A percentile compares a stretch with the other conserved stretches of the same genome.
phyloP scores from a whole-genome alignment of 2,888 invertebrate species.

The Xylophagus ater region DNA sequence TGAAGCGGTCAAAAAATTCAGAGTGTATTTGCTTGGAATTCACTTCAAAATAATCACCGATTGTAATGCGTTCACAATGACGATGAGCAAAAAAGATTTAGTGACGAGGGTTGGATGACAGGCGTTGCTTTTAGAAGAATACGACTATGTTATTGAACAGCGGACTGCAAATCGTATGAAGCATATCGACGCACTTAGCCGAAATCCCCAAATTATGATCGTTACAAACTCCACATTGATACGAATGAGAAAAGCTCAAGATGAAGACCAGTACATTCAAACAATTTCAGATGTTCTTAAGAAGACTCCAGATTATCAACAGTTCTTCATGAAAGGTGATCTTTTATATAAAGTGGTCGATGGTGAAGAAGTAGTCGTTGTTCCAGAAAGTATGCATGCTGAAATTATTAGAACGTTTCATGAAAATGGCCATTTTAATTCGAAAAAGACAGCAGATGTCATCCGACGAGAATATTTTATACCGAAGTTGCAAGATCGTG shows the following conservation, averaged over 20 bases:
- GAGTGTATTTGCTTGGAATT: conserved; percentile 20
- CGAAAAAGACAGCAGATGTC: conserved; percentile 17
- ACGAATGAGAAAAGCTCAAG: neutral
- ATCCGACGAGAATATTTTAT: conserved; percentile 19
- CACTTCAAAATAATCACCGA: conserved; percentile 17
- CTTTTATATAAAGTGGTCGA: conserved; percentile 4
- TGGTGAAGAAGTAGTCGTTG: conserved; percentile 3
- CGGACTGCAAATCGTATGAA: conserved; percentile 17
- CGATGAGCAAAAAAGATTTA: conserved; percentile 17
- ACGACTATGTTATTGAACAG: conserved; percentile 19
- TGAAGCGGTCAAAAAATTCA: conserved; percentile 20
- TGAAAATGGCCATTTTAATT: conserved; percentile 10
- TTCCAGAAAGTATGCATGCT: conserved; percentile 7
- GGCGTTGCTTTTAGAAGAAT: conserved; percentile 19
- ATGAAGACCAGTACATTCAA: neutral
- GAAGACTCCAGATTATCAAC: neutral
- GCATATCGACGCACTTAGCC: conserved; percentile 21
- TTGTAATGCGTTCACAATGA: conserved; percentile 17
- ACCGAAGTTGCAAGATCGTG: conserved; percentile 18
- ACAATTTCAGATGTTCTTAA: neutral
- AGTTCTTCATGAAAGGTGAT: neutral
- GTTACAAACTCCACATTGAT: neutral
- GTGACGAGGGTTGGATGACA: conserved; percentile 18
- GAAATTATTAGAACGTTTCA: conserved; percentile 8
- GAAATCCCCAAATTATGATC: conserved; percentile 15